Percentiles rank a stretch among this genome's conserved stretches.
Conservation (phyloP, 2,797 vertebrate genomes). For the Bovichtus variegatus region DNA sequence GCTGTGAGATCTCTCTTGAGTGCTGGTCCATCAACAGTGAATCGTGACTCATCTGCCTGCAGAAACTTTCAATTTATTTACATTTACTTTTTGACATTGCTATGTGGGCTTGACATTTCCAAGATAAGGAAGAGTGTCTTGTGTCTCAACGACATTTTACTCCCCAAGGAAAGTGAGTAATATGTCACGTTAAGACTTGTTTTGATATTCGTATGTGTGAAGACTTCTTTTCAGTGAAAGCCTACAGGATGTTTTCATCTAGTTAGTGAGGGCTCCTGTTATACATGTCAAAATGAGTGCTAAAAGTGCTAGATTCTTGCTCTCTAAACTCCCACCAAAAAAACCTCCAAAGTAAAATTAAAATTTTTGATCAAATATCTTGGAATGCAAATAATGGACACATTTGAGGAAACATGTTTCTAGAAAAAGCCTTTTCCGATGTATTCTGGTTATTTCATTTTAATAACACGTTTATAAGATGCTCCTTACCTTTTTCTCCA, state of each 20-base stretch:
- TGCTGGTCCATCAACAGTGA: constrained; percentile 54
- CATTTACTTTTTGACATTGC: constrained; percentile 54
- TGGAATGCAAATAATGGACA: not conserved
- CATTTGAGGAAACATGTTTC: not conserved
- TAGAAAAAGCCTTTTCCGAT: not conserved
- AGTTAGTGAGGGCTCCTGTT: constrained; percentile 22
- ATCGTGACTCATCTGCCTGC: constrained; percentile 35
- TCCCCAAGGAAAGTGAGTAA: constrained; percentile 38
- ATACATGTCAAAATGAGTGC: constrained; percentile 1
- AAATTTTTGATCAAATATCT: not conserved
- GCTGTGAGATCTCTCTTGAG: constrained; percentile 48
- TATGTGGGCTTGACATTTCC: constrained; percentile 64
- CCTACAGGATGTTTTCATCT: constrained; percentile 17
- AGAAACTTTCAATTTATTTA: constrained; percentile 64
- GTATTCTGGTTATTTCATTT: not conserved
- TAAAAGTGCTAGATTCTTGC: not conserved
- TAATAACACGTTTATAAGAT: not conserved
- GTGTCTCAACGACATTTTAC: constrained; percentile 48
- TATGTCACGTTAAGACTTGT: constrained; percentile 36
- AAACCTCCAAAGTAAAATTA: not conserved
- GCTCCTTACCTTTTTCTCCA: constrained; percentile 92
- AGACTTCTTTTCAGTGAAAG: constrained; percentile 32
- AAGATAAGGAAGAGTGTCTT: constrained; percentile 34
- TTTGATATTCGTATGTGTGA: constrained; percentile 47
- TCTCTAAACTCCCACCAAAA: not conserved